Base-by-base conservation (phyloP, 2,888 invertebrate genomes). In the Bombylius discolor region DNA sequence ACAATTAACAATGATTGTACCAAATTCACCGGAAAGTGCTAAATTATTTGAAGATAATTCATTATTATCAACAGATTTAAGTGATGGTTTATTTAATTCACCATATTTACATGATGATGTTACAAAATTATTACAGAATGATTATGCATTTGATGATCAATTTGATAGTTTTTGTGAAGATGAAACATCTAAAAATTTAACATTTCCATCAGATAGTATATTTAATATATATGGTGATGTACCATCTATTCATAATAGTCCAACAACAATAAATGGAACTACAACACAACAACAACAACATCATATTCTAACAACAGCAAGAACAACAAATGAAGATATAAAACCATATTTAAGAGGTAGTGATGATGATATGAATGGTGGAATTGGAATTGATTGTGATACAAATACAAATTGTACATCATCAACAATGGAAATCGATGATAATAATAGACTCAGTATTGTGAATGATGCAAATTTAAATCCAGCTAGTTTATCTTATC, bases 1-100 rank as follows among this genome's bases (percentile, higher is more conserved):
- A 52, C 56, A 47, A 52, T 55, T 44, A 31, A 53, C 14, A 44
- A 59, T 45, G 58, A 55, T 62, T 34, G 56, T 62, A 0, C 91
- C 91, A 0, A 89, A 89, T 69, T 91, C 91, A 2, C 91, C 91
- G 0, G 91, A 91, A 70, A 89, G 89, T 62, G 89, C 90, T 31
- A 62, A 59, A 53, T 46, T 60, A 49, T 54, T 52, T 55, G 50
- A 59, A 32, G 90, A 87, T 64, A 78, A 76, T 62, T 77, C 75
- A 62, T 61, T 72, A 34, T 51, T 64, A n/a, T 76, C 61, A 74
- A 73, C 60, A 31, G 58, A 58, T 36, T 51, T 55, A 50, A 56
- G 47, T 12, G 55, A 55, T n/a, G 47, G 52, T 12, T 52, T 56
- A 31, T 56, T 56, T 34, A 49, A 56, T 44, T 45, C 56, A 39